Evolutionary conservation across 92 coral and sea anemone genomes (phyloP), one percentile per base, ranked within the genome.

Genomic region (Heteractis magnifica): DNA sequence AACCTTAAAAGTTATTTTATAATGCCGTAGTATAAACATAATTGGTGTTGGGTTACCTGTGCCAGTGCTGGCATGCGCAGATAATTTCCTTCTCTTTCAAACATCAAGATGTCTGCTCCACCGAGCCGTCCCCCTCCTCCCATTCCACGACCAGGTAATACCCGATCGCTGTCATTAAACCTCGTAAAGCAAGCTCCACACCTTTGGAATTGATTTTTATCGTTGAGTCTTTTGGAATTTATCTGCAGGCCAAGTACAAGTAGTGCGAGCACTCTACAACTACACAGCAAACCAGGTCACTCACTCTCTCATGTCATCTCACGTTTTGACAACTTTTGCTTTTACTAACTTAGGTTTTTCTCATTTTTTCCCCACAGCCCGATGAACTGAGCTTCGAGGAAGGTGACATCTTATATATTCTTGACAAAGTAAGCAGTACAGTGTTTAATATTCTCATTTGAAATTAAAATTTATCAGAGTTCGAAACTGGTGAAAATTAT

Each of bases 121-220:
- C 97, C 96, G 26, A 88, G 89, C 68, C 86, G 98, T 51, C 97
- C 99, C n/a, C 98, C 99, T 6, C 99, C 98, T 80, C 98, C 99
- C 7, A 93, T 95, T 59, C 99, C 99, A 0, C 78, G 95, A 51
- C 99, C 99, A 89, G 98, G 99, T 97, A 72, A 77, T 51, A 23
- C 34, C 41, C 48, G 34, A 76, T 76, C 49, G 5, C 1, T 76
- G 60, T 8, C n/a, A 52, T 8, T 6, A n/a, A 9, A 5, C 53
- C 49, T 21, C 11, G 44, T 4, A 6, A 18, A 56, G 4, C 16
- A 23, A 49, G 23, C 13, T 50, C 23, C 34, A 4, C 56, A 14
- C 20, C 19, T 80, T 64, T 26, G 10, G 10, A 41, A 49, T 18
- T 5, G 18, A 52, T 15, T 51, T 10, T 26, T 72, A 20, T 41